A percentile compares a stretch with the other conserved stretches of the same genome.
Evolutionary conservation across 2,113 vertebrate species (phyloP).

Genomic region (Cygnus atratus): DNA sequence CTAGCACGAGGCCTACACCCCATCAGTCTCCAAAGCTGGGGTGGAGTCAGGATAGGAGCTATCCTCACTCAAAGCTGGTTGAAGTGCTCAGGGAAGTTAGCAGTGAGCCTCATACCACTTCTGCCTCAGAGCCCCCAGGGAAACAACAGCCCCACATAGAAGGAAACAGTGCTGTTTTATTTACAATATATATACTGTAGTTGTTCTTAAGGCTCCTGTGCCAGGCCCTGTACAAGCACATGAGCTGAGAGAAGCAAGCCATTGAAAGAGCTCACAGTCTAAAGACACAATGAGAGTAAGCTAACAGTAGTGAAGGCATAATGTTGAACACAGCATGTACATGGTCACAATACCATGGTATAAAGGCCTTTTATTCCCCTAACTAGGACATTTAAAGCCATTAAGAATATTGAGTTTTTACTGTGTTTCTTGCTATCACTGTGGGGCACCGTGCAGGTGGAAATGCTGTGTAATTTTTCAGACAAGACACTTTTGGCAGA

Average conservation of each 20-base stretch:
- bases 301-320: neutral
- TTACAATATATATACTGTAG: neutral
- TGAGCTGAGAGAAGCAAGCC: neutral
- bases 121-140: neutral
- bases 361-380: constrained; percentile 5
- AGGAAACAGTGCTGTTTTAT: neutral
- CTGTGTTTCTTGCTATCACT: neutral
- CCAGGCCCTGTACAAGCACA: neutral
- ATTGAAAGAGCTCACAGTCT: neutral
- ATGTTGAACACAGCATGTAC: neutral
- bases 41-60: neutral
- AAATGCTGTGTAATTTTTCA: constrained; percentile 28
- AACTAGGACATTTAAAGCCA: neutral
- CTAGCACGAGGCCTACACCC: neutral
- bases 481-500: constrained; percentile 2
- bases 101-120: neutral
- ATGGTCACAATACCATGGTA: neutral
- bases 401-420: neutral
- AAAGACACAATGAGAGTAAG: neutral
- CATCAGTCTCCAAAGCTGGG: neutral
- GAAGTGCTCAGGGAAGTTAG: neutral
- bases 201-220: neutral
- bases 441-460: neutral
- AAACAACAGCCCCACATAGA: neutral
- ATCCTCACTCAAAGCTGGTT: neutral